Percentiles rank a stretch among this genome's conserved stretches.
These are phyloP conservation scores for Dinothrombium tinctorium DNA, from an alignment of 1,140 invertebrate species.

Conservation along the genomic window DNA sequence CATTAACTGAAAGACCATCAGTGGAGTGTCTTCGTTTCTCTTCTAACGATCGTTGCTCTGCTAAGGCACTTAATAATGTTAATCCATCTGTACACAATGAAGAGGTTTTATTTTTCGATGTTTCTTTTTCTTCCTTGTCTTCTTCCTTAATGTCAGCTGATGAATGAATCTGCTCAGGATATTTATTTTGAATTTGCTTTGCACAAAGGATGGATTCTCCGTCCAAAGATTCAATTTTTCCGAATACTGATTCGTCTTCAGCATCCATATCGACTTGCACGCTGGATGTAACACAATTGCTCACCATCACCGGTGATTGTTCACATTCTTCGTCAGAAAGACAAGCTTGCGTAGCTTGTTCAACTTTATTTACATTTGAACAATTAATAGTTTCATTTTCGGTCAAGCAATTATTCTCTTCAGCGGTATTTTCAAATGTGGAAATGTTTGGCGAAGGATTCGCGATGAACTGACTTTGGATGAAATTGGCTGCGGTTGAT, in stretches of 20 bases:
- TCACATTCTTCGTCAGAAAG: not conserved
- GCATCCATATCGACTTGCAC: conserved; percentile 2
- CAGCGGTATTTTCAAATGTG: not conserved
- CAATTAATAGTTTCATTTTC: no score
- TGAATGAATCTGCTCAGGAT: not conserved
- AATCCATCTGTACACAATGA: conserved; percentile 26
- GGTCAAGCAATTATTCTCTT: not conserved
- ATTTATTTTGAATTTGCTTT: not conserved
- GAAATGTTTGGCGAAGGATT: not conserved
- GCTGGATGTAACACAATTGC: not conserved
- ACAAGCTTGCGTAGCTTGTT: not conserved
- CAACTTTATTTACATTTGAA: not conserved
- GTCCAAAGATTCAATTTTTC: not conserved
- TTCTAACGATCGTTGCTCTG: conserved; percentile 55
- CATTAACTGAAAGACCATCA: conserved; percentile 20
- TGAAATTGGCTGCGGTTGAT: not conserved
- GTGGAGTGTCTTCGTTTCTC: conserved; percentile 34
- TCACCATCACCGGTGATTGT: not conserved
- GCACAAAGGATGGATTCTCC: not conserved
- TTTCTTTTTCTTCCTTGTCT: not conserved
- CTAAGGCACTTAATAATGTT: conserved; percentile 52
- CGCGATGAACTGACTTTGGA: not conserved
- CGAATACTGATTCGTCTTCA: not conserved
- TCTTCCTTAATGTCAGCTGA: not conserved
- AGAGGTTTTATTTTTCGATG: not conserved